Conservation (phyloP, 92 coral and sea anemone genomes). For the Diadumene lineata region DNA sequence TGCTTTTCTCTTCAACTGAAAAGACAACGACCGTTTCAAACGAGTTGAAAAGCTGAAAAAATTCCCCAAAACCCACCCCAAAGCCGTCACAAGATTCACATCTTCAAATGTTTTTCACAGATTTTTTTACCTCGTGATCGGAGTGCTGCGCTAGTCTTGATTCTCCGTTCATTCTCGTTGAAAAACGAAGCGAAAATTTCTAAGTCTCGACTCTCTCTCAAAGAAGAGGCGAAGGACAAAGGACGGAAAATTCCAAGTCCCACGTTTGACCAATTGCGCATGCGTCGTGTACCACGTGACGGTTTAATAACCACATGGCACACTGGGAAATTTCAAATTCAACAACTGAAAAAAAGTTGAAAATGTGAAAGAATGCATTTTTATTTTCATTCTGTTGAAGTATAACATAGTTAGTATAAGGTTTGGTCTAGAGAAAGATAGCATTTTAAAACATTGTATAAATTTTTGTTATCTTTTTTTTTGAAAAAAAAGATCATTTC, state of each 20-base stretch:
- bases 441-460: too few species aligned
- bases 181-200: constrained; percentile 78
- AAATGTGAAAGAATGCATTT: not conserved
- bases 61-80: constrained; percentile 1
- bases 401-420: not conserved
- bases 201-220: constrained; percentile 91
- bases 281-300: constrained; percentile 82
- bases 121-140: constrained; percentile 59
- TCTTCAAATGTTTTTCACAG: constrained; percentile 3
- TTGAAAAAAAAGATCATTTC: too few species aligned
- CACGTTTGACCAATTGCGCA: constrained; percentile 79
- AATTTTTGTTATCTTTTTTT: too few species aligned
- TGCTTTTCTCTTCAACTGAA: constrained; percentile 67
- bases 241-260: constrained; percentile 80
- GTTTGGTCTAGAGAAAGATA: too few species aligned
- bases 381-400: not conserved
- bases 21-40: constrained; percentile 22
- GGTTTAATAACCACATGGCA: not conserved
- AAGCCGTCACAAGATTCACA: constrained; percentile 12
- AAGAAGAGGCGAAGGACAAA: constrained; percentile 68
- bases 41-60: constrained; percentile 7
- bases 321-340: constrained; percentile 10
- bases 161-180: constrained; percentile 78
- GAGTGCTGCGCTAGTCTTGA: constrained; percentile 40
- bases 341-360: constrained; percentile 3